Conservation (phyloP, 2,113 vertebrate genomes). For the Pelusios castaneus region DNA sequence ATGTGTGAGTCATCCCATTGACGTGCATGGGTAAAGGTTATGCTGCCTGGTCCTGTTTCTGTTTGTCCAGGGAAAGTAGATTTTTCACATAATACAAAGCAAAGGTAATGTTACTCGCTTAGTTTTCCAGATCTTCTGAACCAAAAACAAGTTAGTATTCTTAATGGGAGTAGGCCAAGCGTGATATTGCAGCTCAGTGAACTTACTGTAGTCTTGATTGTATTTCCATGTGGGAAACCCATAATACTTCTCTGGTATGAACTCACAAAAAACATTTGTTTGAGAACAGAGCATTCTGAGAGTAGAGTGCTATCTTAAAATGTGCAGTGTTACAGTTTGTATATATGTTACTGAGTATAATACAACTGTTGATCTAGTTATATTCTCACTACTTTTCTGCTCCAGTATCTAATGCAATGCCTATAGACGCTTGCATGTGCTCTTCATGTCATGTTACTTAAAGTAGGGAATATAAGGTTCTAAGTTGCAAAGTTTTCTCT, state of each 20-base stretch:
- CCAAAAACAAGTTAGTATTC: neutral
- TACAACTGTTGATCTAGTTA: neutral
- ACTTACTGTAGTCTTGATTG: neutral
- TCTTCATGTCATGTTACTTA: neutral
- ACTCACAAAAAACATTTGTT: neutral
- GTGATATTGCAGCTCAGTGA: neutral
- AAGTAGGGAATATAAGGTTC: neutral
- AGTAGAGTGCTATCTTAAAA: neutral
- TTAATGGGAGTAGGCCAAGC: neutral
- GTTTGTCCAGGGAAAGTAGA: neutral
- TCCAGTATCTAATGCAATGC: fast-evolving
- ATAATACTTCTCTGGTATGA: neutral
- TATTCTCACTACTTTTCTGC: neutral
- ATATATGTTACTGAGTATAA: fast-evolving
- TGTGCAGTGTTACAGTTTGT: neutral
- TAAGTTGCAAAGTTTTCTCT: neutral
- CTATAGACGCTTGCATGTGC: neutral
- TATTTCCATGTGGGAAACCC: fast-evolving
- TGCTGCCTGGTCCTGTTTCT: neutral
- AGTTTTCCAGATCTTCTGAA: neutral
- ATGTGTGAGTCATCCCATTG: neutral
- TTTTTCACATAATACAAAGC: neutral
- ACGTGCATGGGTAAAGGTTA: neutral
- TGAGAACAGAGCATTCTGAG: neutral
- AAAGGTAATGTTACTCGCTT: neutral